Base-by-base conservation (phyloP, 2,797 vertebrate genomes). In the Lateolabrax maculatus region DNA sequence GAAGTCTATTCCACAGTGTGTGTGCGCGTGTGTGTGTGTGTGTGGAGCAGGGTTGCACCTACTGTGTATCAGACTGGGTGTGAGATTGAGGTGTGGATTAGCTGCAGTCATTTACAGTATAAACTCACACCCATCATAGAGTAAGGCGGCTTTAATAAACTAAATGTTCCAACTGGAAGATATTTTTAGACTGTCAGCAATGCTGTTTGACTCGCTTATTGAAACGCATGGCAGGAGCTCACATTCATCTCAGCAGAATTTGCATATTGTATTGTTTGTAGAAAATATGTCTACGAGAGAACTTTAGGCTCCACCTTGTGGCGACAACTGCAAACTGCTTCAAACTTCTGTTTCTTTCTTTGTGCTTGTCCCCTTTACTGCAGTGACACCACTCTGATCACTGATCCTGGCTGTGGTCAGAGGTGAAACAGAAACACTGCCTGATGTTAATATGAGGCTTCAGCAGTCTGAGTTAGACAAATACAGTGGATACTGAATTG, bases 241-340 rank as follows among this genome's bases (percentile, higher is more conserved):
- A 27, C 25, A 36, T n/a, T 49, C 5, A 37, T 73, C 25, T 0
- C 23, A 29, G 46, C 36, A 19, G 49, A 19, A 29, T n/a, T 25
- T 64, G 57, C 19, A 56, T 23, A 0, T n/a, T 46, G 21, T 9
- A n/a, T 36, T 44, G 31, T 51, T 51, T 51, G 18, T 1, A 27
- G n/a, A 36, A 31, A 12, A 9, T 2, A 41, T 1, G 4, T 62
- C 0, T 5, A 15, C 10, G 34, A 55, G 2, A 69, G 5, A 75
- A 43, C 48, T 77, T 63, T 27, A 69, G 10, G 83, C 73, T 39
- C 89, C 89, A 75, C 74, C 90, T 81, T 63, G 83, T 90, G 93
- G 90, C 9, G 7, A 13, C 0, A 18, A 15, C 5, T 12, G 75
- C 0, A 46, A 62, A 21, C 9, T n/a, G 4, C 6, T 4, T 13